A percentile compares a stretch with the other conserved stretches of the same genome.
phyloP scores from a whole-genome alignment of 2,113 vertebrate species.

The Orthonyx spaldingii region DNA sequence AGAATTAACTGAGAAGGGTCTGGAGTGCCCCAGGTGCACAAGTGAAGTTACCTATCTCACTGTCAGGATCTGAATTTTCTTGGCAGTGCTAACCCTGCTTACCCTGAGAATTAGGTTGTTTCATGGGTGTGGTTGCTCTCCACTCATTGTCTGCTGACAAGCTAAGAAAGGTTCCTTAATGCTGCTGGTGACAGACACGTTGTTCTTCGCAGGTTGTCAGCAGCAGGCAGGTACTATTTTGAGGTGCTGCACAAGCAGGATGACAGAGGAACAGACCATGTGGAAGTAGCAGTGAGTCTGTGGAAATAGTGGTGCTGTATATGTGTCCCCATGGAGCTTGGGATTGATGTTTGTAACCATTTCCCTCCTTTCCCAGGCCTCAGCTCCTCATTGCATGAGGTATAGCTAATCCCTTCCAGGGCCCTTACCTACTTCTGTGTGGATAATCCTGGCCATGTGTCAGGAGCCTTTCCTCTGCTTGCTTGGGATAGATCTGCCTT shows the following conservation, averaged over 20 bases:
- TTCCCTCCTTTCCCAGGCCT: not conserved
- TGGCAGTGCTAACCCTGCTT: not conserved
- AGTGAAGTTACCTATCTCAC: not conserved
- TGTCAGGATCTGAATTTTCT: not conserved
- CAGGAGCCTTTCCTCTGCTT: not conserved
- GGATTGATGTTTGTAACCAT: not conserved
- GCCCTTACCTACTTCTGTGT: not conserved
- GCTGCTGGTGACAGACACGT: not conserved
- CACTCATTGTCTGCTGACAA: not conserved
- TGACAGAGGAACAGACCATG: slow-evolving; percentile 83
- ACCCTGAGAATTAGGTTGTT: not conserved
- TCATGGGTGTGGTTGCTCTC: not conserved
- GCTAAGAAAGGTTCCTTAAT: not conserved
- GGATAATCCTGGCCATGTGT: not conserved
- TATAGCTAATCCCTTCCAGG: not conserved
- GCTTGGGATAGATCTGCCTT: not conserved
- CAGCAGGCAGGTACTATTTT: slow-evolving; percentile 85
- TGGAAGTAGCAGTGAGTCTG: slow-evolving; percentile 87
- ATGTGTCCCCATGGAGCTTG: rapidly evolving
- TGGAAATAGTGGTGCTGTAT: not conserved
- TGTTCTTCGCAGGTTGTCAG: slow-evolving; percentile 73
- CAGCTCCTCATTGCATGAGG: not conserved
- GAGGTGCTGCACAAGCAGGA: slow-evolving; percentile 93
- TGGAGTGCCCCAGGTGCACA: not conserved
- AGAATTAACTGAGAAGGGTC: not conserved